Evolutionary conservation across 37 sponge, comb jelly and placozoan genomes (phyloP), one percentile per base, ranked within the genome.

Genomic region (Halichondria panicea): DNA sequence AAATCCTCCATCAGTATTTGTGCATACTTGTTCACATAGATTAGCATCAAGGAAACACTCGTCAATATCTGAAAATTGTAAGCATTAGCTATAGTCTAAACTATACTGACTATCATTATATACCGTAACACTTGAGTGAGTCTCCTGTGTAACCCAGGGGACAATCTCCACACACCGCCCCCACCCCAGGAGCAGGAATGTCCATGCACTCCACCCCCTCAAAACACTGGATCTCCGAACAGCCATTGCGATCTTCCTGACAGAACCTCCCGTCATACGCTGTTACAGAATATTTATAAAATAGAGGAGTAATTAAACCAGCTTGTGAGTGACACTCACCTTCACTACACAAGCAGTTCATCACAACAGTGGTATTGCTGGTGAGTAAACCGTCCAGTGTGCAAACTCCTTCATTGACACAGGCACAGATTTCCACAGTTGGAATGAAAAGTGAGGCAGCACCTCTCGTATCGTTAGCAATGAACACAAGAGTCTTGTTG

Each of bases 331-430:
- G 25, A 58, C 60, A 58, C 60, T 25, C 62, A 80, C 81, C 81
- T 71, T 55, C 61, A 27, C 9, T 11, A 39, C 81, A 80, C 25
- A 39, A 35, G 43, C 81, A 80, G 33, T 45, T 69, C 59, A 80
- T 40, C 52, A 69, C 9, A 18, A 59, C 21, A 19, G 25, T 31
- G 19, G 42, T 44, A 71, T 80, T 64, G 32, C 36, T 80, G 38
- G 15, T 21, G 34, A 70, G 37, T 15, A 80, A n/a, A 22, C 81
- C 81, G 5, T 61, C 48, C 19, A 60, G 34, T 27, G 81, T 80
- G 33, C 83, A 82, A 68, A 68, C 55, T n/a, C 82, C 82, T 43
- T 60, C 69, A 64, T 82, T 82, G 58, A 38, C 40, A 75, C 83
- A 82, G 38, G 66, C 75, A 82, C 83, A 82, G 11, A 82, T 12